Evolutionary conservation across 2,888 invertebrate genomes (phyloP).

Genomic region (Hirtodrosophila duncani): DNA sequence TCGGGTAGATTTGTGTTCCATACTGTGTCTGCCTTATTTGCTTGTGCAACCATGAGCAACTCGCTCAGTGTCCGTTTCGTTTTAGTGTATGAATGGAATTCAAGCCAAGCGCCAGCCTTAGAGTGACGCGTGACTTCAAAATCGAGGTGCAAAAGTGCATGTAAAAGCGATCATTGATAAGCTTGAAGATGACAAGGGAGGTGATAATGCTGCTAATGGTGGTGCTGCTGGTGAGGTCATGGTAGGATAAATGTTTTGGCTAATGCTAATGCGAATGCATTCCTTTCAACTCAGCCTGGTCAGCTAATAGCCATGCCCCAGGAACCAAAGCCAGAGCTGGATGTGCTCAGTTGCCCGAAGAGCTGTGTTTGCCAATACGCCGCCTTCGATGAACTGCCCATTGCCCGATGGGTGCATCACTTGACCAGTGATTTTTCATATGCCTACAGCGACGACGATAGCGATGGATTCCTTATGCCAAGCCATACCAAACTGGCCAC

Average conservation of each 20-base stretch:
- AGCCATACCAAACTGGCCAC: constrained; percentile 79
- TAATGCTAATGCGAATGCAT: background rate
- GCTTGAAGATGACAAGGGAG: constrained; percentile 3
- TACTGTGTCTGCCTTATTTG: background rate
- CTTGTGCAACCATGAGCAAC: constrained; percentile 1
- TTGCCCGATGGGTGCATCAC: constrained; percentile 79
- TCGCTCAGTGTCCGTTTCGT: background rate
- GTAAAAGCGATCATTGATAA: constrained; percentile 8
- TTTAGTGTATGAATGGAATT: constrained; percentile 47
- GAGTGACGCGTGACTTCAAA: constrained; percentile 19
- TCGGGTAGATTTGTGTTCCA: too few relatives aligned
- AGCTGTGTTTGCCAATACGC: constrained; percentile 81
- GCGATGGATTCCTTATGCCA: constrained; percentile 77
- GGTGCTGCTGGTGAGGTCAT: constrained; percentile 37
- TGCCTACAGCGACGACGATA: constrained; percentile 78
- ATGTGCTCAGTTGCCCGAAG: constrained; percentile 78
- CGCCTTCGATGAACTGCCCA: constrained; percentile 80
- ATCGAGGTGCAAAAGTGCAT: background rate
- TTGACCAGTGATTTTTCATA: constrained; percentile 62
- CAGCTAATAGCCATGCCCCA: background rate
- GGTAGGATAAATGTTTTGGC: background rate
- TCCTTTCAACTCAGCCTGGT: constrained; percentile 4
- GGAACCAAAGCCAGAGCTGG: constrained; percentile 41
- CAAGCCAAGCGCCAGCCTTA: constrained; percentile 28
- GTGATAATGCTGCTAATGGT: constrained; percentile 25